phyloP scores from a whole-genome alignment of 1,140 invertebrate species.

The Homarus americanus region DNA sequence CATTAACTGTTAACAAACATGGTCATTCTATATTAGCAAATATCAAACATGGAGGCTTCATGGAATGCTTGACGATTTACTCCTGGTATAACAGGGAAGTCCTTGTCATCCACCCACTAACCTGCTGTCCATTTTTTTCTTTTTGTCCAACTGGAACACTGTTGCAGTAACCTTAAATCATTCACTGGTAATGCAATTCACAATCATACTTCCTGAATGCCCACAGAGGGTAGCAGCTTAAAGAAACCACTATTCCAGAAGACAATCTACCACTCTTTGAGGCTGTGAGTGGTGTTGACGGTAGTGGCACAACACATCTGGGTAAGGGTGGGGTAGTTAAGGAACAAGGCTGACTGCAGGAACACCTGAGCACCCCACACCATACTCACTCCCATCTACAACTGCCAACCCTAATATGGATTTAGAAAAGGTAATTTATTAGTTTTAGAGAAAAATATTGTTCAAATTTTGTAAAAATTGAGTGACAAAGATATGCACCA shows the following conservation, averaged over 20 bases:
- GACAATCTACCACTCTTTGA: constrained; percentile 24
- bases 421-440: not conserved
- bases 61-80: constrained; percentile 58
- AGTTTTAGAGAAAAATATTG: not conserved
- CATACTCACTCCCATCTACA: not conserved
- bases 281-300: not conserved
- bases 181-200: not conserved
- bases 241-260: constrained; percentile 28
- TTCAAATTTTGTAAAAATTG: not conserved
- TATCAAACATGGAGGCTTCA: constrained; percentile 46
- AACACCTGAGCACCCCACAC: constrained; percentile 59
- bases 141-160: not conserved
- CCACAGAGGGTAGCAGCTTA: constrained; percentile 30
- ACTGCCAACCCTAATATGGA: not conserved
- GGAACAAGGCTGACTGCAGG: constrained; percentile 49
- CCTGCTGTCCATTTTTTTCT: constrained; percentile 32
- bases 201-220: constrained; percentile 63
- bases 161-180: not conserved
- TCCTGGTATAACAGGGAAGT: constrained; percentile 8
- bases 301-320: constrained; percentile 40
- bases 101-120: constrained; percentile 49
- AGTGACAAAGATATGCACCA: not conserved
- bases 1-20: constrained; percentile 35
- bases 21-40: constrained; percentile 18
- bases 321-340: constrained; percentile 36